Evolutionary conservation across 2,888 invertebrate species (phyloP).

Genomic region (Tinea trinotella): DNA sequence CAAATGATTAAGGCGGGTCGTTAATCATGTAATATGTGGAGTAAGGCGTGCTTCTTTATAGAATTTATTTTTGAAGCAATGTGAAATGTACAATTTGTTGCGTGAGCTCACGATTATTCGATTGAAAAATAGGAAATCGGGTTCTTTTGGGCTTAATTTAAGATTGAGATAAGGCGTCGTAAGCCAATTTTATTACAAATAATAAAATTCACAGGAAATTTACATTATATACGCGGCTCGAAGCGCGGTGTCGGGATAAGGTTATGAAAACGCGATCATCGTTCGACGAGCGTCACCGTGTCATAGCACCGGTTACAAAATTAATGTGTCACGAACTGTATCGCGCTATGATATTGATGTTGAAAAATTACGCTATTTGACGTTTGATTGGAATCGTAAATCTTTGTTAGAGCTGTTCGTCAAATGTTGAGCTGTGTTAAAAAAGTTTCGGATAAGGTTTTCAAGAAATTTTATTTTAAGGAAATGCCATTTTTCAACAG

Average conservation of each 20-base stretch:
- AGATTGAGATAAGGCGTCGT: neutral
- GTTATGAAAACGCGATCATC: conserved; percentile 42
- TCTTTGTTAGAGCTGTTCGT: conserved; percentile 25
- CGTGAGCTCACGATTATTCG: conserved; percentile 12
- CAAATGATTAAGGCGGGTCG: conserved; percentile 52
- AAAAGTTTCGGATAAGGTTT: conserved; percentile 4
- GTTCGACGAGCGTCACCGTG: conserved; percentile 17
- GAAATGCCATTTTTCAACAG: conserved; percentile 1
- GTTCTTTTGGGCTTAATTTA: neutral
- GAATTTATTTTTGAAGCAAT: conserved; percentile 25
- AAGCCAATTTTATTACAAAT: neutral
- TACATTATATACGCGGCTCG: neutral
- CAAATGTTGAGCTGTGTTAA: neutral
- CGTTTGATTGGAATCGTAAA: conserved; percentile 47
- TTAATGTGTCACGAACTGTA: conserved; percentile 49
- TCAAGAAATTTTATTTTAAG: neutral
- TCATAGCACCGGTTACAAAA: conserved; percentile 41
- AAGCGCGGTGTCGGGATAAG: conserved; percentile 19
- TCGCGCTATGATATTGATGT: conserved; percentile 38
- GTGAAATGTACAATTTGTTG: conserved; percentile 6
- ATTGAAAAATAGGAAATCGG: neutral
- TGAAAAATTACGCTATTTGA: conserved; percentile 45
- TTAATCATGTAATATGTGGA: conserved; percentile 46
- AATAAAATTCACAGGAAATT: neutral
- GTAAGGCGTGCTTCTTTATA: conserved; percentile 42